Conservation (phyloP, 2,888 invertebrate genomes). For the Macrosoma leucophasiata region DNA sequence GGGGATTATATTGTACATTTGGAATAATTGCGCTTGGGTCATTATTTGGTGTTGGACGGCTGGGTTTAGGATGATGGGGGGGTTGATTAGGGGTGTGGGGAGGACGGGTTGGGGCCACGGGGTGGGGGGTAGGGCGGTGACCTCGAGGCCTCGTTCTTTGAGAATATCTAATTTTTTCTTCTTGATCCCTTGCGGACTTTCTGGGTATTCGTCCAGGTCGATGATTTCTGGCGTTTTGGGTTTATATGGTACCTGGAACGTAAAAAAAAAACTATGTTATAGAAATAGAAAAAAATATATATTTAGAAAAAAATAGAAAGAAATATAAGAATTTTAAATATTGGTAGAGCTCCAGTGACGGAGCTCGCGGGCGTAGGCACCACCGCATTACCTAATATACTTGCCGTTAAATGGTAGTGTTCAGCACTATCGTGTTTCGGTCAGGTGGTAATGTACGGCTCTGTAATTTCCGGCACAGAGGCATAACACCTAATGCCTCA, state of each 20-base stretch:
- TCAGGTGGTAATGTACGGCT: too few relatives aligned
- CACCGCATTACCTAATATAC: too few relatives aligned
- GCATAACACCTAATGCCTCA: too few relatives aligned
- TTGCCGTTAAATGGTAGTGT: too few relatives aligned
- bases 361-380: too few relatives aligned
- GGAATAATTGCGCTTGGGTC: slow-evolving; percentile 65
- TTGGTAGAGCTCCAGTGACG: too few relatives aligned
- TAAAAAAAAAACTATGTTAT: background rate
- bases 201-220: slow-evolving; percentile 75
- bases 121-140: slow-evolving; percentile 77
- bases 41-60: slow-evolving; percentile 63
- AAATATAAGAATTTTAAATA: background rate
- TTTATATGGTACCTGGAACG: slow-evolving; percentile 71
- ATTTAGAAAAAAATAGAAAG: too few relatives aligned
- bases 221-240: slow-evolving; percentile 80
- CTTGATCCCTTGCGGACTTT: slow-evolving; percentile 65
- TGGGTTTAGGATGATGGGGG: slow-evolving; percentile 48
- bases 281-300: background rate
- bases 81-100: slow-evolving; percentile 31
- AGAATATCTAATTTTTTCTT: slow-evolving; percentile 85
- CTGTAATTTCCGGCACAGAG: too few relatives aligned
- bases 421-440: too few relatives aligned
- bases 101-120: slow-evolving; percentile 27
- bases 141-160: slow-evolving; percentile 84
- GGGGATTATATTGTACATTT: slow-evolving; percentile 56